phyloP scores from a whole-genome alignment of 2,797 vertebrate genomes.

The Hypotaenidia okinawae region DNA sequence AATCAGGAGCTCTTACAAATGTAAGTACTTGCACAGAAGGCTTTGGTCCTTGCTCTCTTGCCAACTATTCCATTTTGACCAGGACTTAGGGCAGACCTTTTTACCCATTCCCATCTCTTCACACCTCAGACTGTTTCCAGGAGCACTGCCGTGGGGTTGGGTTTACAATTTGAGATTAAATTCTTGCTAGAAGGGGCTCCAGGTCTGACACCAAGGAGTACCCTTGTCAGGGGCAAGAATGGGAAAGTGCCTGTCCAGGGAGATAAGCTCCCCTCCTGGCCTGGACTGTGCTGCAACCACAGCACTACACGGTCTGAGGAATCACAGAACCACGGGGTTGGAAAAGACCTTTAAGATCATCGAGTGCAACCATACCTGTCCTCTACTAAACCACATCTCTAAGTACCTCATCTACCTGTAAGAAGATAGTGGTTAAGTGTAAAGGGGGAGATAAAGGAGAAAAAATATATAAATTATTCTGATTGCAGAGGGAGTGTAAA shows the following conservation, averaged over 20 bases:
- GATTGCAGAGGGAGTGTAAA: neutral
- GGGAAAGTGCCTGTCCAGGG: neutral
- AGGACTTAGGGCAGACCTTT: neutral
- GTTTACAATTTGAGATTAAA: neutral
- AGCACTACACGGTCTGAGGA: neutral
- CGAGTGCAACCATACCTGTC: too few species aligned
- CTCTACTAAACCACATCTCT: too few species aligned
- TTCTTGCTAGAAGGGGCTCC: neutral
- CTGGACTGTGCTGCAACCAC: neutral
- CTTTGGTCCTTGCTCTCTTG: conserved; percentile 1
- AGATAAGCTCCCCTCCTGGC: neutral
- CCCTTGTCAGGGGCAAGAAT: neutral
- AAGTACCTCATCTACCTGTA: too few species aligned
- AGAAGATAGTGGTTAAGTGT: neutral
- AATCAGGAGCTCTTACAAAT: neutral
- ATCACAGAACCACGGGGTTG: too few species aligned
- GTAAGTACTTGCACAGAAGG: neutral
- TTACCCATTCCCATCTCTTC: neutral
- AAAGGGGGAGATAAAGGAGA: neutral
- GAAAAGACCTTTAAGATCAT: too few species aligned
- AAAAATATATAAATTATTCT: neutral
- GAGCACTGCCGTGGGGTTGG: neutral
- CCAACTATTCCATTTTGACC: neutral
- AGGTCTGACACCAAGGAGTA: neutral
- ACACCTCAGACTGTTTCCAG: neutral